A percentile compares a stretch with the other conserved stretches of the same genome.
These are phyloP conservation scores for Acleris literana DNA, from an alignment of 2,888 invertebrate genomes.

Conservation along the genomic window DNA sequence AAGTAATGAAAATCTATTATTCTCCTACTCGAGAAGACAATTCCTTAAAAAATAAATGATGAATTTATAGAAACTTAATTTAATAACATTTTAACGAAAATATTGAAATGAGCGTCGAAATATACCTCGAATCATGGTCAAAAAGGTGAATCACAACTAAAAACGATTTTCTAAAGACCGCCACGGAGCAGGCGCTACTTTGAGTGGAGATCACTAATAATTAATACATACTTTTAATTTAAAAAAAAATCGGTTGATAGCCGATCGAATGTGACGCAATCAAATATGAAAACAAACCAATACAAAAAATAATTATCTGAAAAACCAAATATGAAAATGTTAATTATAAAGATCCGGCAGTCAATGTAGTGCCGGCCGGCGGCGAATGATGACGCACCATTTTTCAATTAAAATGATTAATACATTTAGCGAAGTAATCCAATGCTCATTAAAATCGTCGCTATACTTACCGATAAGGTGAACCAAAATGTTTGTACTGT, in stretches of 20 bases:
- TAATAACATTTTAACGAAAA: conserved; percentile 25
- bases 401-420: conserved; percentile 24
- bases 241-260: too few species aligned
- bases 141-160: too few species aligned
- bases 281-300: too few species aligned
- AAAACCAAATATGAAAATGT: not conserved
- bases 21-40: conserved; percentile 32
- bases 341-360: conserved; percentile 1
- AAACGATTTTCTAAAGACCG: not conserved
- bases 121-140: not conserved
- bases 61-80: conserved; percentile 31
- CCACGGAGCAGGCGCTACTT: conserved; percentile 8
- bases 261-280: too few species aligned
- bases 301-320: not conserved
- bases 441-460: conserved; percentile 35
- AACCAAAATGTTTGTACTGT: conserved; percentile 63
- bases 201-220: conserved; percentile 18
- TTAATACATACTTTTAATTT: not conserved
- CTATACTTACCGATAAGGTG: conserved; percentile 41
- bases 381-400: conserved; percentile 11
- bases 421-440: conserved; percentile 26
- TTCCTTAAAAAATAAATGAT: conserved; percentile 28
- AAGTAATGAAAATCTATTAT: conserved; percentile 35
- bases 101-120: conserved; percentile 31
- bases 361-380: conserved; percentile 21